phyloP scores from a whole-genome alignment of 2,888 invertebrate genomes.

The Andrena praecox region DNA sequence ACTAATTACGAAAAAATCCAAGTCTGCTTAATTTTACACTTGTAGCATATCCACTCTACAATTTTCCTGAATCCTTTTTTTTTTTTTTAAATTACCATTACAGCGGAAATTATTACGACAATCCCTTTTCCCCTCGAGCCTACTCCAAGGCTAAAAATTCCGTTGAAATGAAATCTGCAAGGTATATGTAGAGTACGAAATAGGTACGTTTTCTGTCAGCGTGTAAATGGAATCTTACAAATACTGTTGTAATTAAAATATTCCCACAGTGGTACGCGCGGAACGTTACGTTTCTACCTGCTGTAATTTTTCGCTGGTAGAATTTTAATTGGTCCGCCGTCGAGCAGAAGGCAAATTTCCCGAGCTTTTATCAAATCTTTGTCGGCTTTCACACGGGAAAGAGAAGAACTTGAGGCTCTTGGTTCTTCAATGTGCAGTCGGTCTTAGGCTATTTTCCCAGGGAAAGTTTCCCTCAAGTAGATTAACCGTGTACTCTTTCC shows the following conservation, averaged over 20 bases:
- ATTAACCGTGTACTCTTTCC: conserved; percentile 21
- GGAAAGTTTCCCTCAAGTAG: conserved; percentile 20
- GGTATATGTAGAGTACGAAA: too few relatives aligned
- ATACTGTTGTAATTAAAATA: background rate
- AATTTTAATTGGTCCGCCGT: background rate
- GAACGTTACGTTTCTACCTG: background rate
- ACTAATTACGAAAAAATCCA: too few relatives aligned
- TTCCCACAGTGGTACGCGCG: background rate
- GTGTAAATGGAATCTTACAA: too few relatives aligned
- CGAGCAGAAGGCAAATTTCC: background rate
- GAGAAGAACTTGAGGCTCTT: background rate
- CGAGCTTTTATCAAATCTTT: background rate
- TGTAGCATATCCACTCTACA: background rate
- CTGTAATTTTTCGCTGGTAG: background rate
- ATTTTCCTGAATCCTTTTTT: background rate
- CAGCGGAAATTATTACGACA: background rate
- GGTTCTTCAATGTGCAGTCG: conserved; percentile 5
- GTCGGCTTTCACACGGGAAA: background rate
- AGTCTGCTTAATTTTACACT: too few relatives aligned
- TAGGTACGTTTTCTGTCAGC: too few relatives aligned
- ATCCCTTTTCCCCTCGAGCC: too few relatives aligned
- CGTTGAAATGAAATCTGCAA: too few relatives aligned
- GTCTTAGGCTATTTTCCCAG: conserved; percentile 2
- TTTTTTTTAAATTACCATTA: background rate
- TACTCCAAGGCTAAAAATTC: background rate